Evolutionary conservation across 2,797 vertebrate species (phyloP).

Genomic region (Alectoris magna): DNA sequence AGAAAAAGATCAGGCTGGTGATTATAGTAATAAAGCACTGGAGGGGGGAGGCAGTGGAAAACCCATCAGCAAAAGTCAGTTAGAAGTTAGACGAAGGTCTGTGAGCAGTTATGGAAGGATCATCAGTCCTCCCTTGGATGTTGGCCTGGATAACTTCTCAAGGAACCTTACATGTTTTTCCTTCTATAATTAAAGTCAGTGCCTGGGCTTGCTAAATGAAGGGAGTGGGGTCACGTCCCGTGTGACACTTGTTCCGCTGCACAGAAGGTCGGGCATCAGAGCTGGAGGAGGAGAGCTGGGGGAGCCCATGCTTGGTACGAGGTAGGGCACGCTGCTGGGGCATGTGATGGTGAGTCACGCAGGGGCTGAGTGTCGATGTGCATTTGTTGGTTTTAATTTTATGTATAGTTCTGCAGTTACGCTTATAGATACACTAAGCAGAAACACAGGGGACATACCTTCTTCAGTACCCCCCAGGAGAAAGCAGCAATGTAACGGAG

Average conservation of each 20-base stretch:
- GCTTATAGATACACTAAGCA: background rate
- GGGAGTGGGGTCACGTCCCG: fast-evolving
- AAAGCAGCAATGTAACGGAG: background rate
- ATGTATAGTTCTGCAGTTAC: background rate
- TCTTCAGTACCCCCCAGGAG: background rate
- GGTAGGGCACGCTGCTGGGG: background rate
- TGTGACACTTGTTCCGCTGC: background rate
- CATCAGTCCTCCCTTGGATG: background rate
- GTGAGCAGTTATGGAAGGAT: background rate
- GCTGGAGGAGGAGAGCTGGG: fast-evolving
- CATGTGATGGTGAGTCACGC: background rate
- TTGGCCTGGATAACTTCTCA: background rate
- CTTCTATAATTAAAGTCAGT: background rate
- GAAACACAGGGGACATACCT: background rate
- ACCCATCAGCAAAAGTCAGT: background rate
- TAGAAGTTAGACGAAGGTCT: background rate
- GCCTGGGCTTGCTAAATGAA: fast-evolving
- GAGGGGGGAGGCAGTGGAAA: background rate
- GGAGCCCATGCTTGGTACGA: fast-evolving
- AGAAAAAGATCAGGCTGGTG: background rate
- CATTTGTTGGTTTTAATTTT: background rate
- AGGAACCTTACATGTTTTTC: background rate
- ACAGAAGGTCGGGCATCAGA: background rate
- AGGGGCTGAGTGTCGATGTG: background rate
- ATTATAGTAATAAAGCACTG: background rate